These are phyloP conservation scores for Crenichthys baileyi DNA, from an alignment of 2,797 vertebrate genomes.

Conservation along the genomic window DNA sequence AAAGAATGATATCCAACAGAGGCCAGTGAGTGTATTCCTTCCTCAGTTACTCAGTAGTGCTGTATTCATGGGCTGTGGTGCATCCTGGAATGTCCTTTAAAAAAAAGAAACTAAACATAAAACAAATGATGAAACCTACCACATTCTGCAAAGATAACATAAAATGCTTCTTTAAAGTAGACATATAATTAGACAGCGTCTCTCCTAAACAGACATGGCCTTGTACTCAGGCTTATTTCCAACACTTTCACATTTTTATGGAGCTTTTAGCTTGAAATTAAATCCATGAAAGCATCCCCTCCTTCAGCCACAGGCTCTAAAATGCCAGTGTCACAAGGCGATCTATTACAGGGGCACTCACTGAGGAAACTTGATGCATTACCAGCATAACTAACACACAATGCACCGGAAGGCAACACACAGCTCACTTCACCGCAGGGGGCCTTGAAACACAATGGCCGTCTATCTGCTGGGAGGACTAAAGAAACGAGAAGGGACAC, in stretches of 20 bases:
- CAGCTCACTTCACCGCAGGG: conserved; percentile 28
- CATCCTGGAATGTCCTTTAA: not conserved
- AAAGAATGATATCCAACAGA: not conserved
- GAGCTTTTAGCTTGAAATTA: conserved; percentile 2
- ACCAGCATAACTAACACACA: conserved; percentile 38
- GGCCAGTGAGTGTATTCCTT: not conserved
- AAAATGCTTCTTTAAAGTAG: not conserved
- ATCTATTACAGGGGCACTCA: conserved; percentile 57
- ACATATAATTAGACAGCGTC: not conserved
- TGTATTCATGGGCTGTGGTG: not conserved
- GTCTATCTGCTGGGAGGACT: conserved; percentile 14
- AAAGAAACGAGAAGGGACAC: conserved; percentile 9
- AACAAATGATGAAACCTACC: no score
- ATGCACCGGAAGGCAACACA: conserved; percentile 47
- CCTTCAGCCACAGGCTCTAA: conserved; percentile 11
- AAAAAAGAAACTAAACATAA: not conserved
- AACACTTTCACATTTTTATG: not conserved
- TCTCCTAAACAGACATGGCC: not conserved
- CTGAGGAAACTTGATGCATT: conserved; percentile 54
- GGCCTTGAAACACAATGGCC: conserved; percentile 56
- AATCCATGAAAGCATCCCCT: conserved; percentile 8
- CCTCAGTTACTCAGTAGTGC: not conserved
- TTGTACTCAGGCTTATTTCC: not conserved
- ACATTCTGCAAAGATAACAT: no score
- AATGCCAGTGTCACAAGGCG: conserved; percentile 43